Evolutionary conservation across 1,140 invertebrate genomes (phyloP), one percentile per base, ranked within the genome.

Genomic region (Pissodes strobi): DNA sequence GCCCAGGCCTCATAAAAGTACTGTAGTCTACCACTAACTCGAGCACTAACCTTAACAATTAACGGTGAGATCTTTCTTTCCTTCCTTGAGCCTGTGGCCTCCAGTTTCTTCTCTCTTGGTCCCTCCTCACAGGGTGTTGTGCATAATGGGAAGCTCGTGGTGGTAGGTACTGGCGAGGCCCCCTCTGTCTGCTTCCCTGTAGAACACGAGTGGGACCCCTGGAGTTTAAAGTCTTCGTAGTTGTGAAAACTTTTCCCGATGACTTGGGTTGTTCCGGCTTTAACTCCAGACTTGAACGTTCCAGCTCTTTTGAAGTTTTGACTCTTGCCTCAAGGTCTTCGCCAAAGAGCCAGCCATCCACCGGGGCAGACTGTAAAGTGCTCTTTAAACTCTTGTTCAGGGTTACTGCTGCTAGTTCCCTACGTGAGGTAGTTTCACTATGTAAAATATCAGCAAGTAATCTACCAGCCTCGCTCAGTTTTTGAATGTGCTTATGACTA

Each of bases 301-400:
- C 43, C 1, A 59, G 5, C 10, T 59, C 21, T 17, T 34, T 59
- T 13, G 56, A 45, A 1, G 56, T 13, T 25, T 59, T 52, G 8
- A 59, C 22, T 3, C n/a, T 6, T n/a, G 6, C n/a, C 6, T 8
- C 6, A 34, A 34, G n/a, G n/a, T 34, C 30, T 6, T 6, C 30
- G 6, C 30, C 30, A 34, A 34, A 34, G 6, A 34, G 30, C 6
- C n/a, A 34, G 6, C 30, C 30, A 34, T 34, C 30, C 6, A 34
- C n/a, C n/a, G 30, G 30, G n/a, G 30, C 21, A 15, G 2, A 17
- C 6, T 10, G 6, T 2, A 59, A 25, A 1, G 56, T 59, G 9
- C 55, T 43, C 19, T 23, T 45, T 48, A 59, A 6, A 18, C 30
- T 25, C 13, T 59, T 59, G 9, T 30, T 25, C 22, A 51, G 18